Evolutionary conservation across 2,113 vertebrate species (phyloP), one percentile per base, ranked within the genome.

Genomic region (Capreolus pygargus): DNA sequence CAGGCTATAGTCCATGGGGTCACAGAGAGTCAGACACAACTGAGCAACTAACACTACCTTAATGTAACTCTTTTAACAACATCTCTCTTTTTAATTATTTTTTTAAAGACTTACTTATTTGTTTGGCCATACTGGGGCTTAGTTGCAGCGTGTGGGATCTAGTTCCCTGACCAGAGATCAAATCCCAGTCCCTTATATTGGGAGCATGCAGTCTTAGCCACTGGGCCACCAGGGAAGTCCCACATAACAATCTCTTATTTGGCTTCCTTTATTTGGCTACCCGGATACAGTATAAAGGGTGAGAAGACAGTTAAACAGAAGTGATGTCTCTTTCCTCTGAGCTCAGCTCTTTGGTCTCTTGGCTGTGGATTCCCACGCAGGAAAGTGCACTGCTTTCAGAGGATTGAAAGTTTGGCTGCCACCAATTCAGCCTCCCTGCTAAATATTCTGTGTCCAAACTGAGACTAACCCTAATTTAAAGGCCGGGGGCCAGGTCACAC

Each of bases 1-100:
- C 67, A 70, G 9, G n/a, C 67, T 70, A 6, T 23, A 23, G n/a
- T 70, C 67, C 67, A 74, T 39, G 67, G 10, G n/a, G 67, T 74
- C 0, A 0, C 67, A 39, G 67, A 67, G 64, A 74, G 67, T 74
- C 67, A 74, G 21, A 74, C 67, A 39, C 0, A 0, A 12, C n/a
- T 39, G n/a, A 74, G 67, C 19, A 1, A 39, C 19, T 21, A 70
- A 70, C 15, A 70, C 64, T 70, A 70, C 36, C 21, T 70, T 70
- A 74, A 39, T 39, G 19, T 39, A 74, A 74, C 10, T 27, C 57
- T 74, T 70, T 70, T 39, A 74, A 70, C 67, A 70, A 23, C 39
- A 5, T 74, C n/a, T 36, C 64, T 21, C 19, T 39, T 70, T 70
- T 70, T 12, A 23, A 39, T 23, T 74, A 23, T 39, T 12, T 39